These are phyloP conservation scores for Pseudoatta argentina DNA, from an alignment of 1,140 invertebrate species.

Conservation along the genomic window DNA sequence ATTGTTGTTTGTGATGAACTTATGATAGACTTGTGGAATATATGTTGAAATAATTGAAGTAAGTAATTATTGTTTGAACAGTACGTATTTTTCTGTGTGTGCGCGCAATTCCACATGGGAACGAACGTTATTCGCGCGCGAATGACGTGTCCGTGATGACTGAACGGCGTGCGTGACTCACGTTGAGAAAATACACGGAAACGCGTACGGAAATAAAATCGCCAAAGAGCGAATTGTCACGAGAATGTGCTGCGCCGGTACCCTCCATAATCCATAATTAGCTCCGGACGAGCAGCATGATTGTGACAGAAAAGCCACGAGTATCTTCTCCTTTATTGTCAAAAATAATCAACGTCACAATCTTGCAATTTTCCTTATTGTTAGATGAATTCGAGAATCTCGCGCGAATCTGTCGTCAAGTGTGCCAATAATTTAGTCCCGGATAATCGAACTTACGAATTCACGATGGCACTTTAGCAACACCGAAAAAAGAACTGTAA, in stretches of 20 bases:
- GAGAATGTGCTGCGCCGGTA: not conserved
- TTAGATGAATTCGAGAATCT: not conserved
- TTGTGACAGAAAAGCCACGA: not conserved
- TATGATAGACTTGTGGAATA: no score
- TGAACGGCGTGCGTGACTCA: slow-evolving; percentile 53
- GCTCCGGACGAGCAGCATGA: not conserved
- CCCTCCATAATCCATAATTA: slow-evolving; percentile 45
- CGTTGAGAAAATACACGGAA: slow-evolving; percentile 58
- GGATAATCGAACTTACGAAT: not conserved
- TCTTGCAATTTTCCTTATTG: not conserved
- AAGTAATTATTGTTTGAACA: no score
- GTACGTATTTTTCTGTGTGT: not conserved
- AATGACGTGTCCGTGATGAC: slow-evolving; percentile 59
- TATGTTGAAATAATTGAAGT: no score
- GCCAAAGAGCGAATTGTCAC: slow-evolving; percentile 34
- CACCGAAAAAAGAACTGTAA: not conserved
- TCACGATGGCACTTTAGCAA: not conserved
- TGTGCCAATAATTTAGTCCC: not conserved
- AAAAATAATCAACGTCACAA: not conserved
- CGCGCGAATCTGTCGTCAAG: not conserved
- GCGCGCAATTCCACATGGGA: slow-evolving; percentile 21
- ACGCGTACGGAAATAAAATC: slow-evolving; percentile 62
- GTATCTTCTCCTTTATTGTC: not conserved
- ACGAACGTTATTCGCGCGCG: slow-evolving; percentile 41
- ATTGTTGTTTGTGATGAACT: no score